Percentiles rank a stretch among this genome's conserved stretches.
phyloP scores from a whole-genome alignment of 1,140 invertebrate genomes.

The Ooceraea biroi region DNA sequence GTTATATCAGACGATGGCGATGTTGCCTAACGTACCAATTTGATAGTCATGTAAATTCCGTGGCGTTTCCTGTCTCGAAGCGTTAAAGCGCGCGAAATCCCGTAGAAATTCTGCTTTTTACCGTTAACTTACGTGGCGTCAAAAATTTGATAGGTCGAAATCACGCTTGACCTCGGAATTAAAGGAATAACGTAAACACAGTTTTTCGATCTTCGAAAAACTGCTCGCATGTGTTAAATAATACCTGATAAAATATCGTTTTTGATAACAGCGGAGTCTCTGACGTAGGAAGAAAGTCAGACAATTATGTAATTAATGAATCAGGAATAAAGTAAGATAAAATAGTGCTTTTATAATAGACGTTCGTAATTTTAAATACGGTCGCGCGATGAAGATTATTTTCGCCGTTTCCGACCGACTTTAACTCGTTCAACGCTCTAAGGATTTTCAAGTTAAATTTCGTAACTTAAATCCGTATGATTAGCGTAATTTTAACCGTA shows the following conservation, averaged over 20 bases:
- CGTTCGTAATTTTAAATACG: slow-evolving; percentile 5
- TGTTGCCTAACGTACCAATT: slow-evolving; percentile 30
- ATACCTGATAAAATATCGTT: neutral
- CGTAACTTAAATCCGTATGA: neutral
- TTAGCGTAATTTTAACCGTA: slow-evolving; percentile 29
- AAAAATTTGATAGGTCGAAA: slow-evolving; percentile 30
- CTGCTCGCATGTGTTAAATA: neutral
- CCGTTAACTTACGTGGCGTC: slow-evolving; percentile 15
- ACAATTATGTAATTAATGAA: neutral
- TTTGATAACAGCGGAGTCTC: no score
- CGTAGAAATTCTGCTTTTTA: slow-evolving; percentile 16
- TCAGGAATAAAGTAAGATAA: no score
- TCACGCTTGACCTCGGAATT: neutral
- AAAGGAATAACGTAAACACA: neutral
- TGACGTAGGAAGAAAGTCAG: no score
- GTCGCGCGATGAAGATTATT: neutral
- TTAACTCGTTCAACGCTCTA: no score
- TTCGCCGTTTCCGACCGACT: slow-evolving; percentile 7
- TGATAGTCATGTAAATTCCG: slow-evolving; percentile 33
- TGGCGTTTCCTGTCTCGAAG: neutral
- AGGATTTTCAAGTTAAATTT: slow-evolving; percentile 22
- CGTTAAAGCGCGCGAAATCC: slow-evolving; percentile 30
- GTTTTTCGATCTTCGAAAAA: neutral
- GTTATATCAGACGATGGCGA: neutral
- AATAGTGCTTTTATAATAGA: slow-evolving; percentile 10